A percentile compares a stretch with the other conserved stretches of the same genome.
Evolutionary conservation across 2,797 vertebrate species (phyloP).

Genomic region (Saguinus oedipus): DNA sequence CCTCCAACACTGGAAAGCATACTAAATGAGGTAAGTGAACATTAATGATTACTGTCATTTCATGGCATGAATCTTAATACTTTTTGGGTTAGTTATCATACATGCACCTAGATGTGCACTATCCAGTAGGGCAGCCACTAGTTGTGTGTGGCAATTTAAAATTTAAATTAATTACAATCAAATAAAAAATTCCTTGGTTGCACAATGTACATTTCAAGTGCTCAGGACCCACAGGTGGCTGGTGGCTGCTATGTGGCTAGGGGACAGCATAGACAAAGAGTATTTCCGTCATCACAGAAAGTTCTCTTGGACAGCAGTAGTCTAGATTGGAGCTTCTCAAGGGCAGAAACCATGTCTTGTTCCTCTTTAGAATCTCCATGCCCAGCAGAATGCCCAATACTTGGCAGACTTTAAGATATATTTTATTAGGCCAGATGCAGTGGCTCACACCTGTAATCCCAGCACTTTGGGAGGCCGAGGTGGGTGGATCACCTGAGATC

Average conservation of each 20-base stretch:
- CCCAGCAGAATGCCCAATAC: not conserved
- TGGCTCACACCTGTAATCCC: no score
- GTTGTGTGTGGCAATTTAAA: not conserved
- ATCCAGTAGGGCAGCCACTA: not conserved
- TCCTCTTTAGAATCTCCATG: not conserved
- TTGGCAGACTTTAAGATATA: not conserved
- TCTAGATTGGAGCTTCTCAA: not conserved
- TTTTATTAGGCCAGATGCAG: not conserved
- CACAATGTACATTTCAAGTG: not conserved
- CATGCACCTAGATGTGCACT: not conserved
- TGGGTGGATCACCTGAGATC: no score
- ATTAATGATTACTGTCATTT: not conserved
- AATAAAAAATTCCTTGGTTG: not conserved
- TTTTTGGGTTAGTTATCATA: not conserved
- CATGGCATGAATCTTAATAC: slow-evolving; percentile 5
- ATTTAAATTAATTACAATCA: slow-evolving; percentile 11
- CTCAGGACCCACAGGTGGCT: not conserved
- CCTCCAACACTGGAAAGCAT: slow-evolving; percentile 98
- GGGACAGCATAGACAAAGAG: not conserved
- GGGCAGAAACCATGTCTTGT: not conserved
- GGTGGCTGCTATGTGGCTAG: not conserved
- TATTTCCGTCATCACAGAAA: not conserved
- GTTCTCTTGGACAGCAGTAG: not conserved
- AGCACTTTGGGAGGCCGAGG: no score
- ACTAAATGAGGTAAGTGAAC: slow-evolving; percentile 91